These are phyloP conservation scores for Latheticus oryzae DNA, from an alignment of 2,888 invertebrate genomes.

Conservation along the genomic window DNA sequence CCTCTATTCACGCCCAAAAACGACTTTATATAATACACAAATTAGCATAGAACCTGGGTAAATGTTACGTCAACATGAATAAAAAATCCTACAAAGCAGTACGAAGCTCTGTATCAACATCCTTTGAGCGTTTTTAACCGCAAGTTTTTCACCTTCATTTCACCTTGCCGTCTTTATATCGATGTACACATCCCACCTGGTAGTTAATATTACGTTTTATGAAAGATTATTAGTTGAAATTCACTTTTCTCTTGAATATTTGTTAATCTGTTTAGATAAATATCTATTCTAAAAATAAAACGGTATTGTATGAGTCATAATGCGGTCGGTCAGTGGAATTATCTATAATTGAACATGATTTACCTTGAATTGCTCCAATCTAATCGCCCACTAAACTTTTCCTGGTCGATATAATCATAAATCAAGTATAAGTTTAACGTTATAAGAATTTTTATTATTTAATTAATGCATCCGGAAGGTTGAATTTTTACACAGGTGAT, in stretches of 20 bases:
- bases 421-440: slow-evolving; percentile 13
- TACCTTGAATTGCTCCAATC: slow-evolving; percentile 39
- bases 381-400: slow-evolving; percentile 25
- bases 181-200: slow-evolving; percentile 33
- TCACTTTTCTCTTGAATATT: slow-evolving; percentile 37
- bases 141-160: slow-evolving; percentile 44
- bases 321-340: slow-evolving; percentile 38
- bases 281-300: slow-evolving; percentile 42
- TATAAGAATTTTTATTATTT: slow-evolving; percentile 31
- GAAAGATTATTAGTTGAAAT: slow-evolving; percentile 22
- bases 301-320: slow-evolving; percentile 25
- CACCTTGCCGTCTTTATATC: slow-evolving; percentile 38
- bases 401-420: slow-evolving; percentile 23
- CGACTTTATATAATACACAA: slow-evolving; percentile 29
- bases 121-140: slow-evolving; percentile 10
- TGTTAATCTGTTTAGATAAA: too few relatives aligned
- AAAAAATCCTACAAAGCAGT: slow-evolving; percentile 9
- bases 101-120: slow-evolving; percentile 10
- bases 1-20: slow-evolving; percentile 36
- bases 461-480: slow-evolving; percentile 38
- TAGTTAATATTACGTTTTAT: slow-evolving; percentile 31
- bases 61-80: slow-evolving; percentile 12
- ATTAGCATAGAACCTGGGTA: slow-evolving; percentile 24
- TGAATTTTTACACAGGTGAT: slow-evolving; percentile 26
- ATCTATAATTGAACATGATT: slow-evolving; percentile 34